A percentile compares a stretch with the other conserved stretches of the same genome.
These are phyloP conservation scores for Tinea trinotella DNA, from an alignment of 2,888 invertebrate species.

Conservation along the genomic window DNA sequence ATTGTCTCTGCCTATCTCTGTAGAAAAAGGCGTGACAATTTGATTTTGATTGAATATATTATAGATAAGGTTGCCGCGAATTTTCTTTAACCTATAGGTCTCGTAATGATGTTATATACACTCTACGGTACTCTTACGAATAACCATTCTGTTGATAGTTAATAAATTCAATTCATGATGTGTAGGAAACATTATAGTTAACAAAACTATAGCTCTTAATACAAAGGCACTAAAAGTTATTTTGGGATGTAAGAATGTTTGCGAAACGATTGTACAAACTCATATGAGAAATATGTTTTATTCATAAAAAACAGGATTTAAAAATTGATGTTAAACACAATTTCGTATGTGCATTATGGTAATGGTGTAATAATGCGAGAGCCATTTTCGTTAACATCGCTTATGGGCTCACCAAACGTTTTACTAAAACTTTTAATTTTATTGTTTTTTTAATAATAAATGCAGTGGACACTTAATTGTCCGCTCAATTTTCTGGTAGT, in stretches of 20 bases:
- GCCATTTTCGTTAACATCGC: conserved; percentile 17
- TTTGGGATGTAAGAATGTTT: not conserved
- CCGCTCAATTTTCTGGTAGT: not conserved
- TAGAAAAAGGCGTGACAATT: too few relatives aligned
- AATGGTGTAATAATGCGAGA: conserved; percentile 58
- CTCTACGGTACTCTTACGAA: too few relatives aligned
- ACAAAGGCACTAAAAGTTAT: not conserved
- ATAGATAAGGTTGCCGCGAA: too few relatives aligned
- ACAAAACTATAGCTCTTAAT: not conserved
- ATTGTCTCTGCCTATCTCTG: too few relatives aligned
- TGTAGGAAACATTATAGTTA: not conserved
- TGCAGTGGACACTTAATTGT: not conserved
- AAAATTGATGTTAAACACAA: conserved; percentile 24
- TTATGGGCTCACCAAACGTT: conserved; percentile 13
- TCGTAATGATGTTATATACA: too few relatives aligned
- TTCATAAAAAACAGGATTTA: conserved; percentile 17
- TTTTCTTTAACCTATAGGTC: too few relatives aligned
- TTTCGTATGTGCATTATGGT: conserved; percentile 55
- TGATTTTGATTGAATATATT: too few relatives aligned
- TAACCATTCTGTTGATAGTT: not conserved
- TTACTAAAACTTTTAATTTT: conserved; percentile 1
- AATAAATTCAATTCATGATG: not conserved
- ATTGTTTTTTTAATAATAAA: not conserved
- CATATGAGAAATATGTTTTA: conserved; percentile 17
- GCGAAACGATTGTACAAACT: not conserved